Evolutionary conservation across 2,113 vertebrate genomes (phyloP).

Genomic region (Amia ocellicauda): DNA sequence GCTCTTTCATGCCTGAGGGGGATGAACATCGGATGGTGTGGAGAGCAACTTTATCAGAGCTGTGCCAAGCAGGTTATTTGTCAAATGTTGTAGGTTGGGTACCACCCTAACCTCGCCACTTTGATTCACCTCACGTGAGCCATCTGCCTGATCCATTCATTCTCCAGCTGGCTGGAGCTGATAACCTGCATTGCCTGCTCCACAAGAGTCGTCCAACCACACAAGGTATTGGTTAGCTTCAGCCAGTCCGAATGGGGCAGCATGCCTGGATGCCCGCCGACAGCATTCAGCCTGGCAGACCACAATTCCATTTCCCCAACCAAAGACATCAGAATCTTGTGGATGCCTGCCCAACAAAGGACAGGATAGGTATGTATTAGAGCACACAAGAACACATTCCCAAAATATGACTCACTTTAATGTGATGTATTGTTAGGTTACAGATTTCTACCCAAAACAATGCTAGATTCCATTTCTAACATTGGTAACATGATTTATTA

Average conservation of each 20-base stretch:
- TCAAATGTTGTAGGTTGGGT: no score
- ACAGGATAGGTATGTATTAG: background rate
- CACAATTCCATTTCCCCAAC: constrained; percentile 57
- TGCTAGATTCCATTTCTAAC: no score
- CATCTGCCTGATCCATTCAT: constrained; percentile 29
- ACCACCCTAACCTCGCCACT: no score
- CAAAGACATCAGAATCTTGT: constrained; percentile 53
- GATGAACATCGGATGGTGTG: no score
- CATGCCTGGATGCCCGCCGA: constrained; percentile 19
- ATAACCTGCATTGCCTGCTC: constrained; percentile 42
- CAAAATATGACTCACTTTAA: no score
- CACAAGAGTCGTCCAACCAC: constrained; percentile 47
- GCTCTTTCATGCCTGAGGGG: no score
- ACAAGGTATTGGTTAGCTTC: constrained; percentile 49
- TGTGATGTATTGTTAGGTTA: no score
- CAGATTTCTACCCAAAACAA: no score
- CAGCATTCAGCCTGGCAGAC: constrained; percentile 45
- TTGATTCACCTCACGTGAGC: constrained; percentile 44
- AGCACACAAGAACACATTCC: no score
- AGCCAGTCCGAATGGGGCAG: constrained; percentile 47
- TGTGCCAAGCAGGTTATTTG: no score
- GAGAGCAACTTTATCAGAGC: no score
- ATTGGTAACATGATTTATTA: no score
- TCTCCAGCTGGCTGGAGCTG: constrained; percentile 34
- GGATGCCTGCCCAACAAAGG: constrained; percentile 51